A percentile compares a stretch with the other conserved stretches of the same genome.
Evolutionary conservation across 2,797 vertebrate genomes (phyloP).

Genomic region (Sphenopsis melanotis): DNA sequence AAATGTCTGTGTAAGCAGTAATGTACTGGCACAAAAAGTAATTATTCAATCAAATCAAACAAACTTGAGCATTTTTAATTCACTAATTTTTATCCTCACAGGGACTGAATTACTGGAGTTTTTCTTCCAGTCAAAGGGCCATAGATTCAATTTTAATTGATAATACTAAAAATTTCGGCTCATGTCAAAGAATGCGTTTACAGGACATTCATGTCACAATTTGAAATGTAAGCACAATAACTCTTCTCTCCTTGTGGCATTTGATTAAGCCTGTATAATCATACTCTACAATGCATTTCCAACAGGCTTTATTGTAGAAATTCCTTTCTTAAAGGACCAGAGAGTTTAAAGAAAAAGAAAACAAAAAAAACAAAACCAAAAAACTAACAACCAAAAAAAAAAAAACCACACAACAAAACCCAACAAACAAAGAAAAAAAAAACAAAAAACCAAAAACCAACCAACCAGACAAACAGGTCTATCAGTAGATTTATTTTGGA

Average conservation of each 20-base stretch:
- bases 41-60: neutral
- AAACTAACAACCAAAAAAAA: neutral
- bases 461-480: neutral
- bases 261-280: neutral
- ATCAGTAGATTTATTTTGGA: neutral
- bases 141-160: neutral
- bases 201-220: neutral
- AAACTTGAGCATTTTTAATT: neutral
- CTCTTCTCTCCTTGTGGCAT: neutral
- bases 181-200: neutral
- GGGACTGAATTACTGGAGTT: neutral
- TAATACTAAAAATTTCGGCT: neutral
- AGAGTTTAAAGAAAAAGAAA: neutral
- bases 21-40: neutral
- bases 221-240: neutral
- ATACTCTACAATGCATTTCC: fast-evolving
- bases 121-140: neutral
- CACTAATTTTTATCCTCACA: neutral
- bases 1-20: neutral
- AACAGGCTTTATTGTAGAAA: neutral
- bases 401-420: neutral
- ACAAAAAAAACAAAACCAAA: neutral
- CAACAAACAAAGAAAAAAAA: neutral
- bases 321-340: neutral
- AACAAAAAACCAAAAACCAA: fast-evolving